Evolutionary conservation across 2,113 vertebrate species (phyloP).

Genomic region (Noturus placidus): DNA sequence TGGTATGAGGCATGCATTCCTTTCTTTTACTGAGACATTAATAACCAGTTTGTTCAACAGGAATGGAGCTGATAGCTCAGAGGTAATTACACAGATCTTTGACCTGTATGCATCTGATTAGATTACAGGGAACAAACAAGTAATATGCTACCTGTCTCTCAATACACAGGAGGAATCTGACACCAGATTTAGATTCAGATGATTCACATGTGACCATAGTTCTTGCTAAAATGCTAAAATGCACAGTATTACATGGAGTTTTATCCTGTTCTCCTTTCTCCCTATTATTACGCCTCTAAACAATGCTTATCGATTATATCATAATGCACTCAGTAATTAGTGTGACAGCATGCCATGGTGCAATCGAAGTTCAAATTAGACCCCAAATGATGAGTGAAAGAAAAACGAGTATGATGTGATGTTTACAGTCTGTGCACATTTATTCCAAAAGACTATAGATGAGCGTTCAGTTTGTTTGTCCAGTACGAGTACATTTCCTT

Average conservation of each 20-base stretch:
- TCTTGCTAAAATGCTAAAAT: neutral
- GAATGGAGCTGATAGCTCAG: neutral
- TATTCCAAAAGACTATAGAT: conserved; percentile 67
- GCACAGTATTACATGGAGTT: neutral
- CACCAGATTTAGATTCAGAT: neutral
- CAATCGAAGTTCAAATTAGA: neutral
- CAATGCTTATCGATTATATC: neutral
- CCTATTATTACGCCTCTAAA: neutral
- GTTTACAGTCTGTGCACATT: conserved; percentile 14
- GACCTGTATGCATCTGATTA: neutral
- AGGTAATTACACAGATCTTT: neutral
- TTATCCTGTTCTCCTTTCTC: neutral
- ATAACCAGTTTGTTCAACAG: neutral
- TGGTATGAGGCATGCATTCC: neutral
- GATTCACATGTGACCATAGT: neutral
- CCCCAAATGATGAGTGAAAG: neutral
- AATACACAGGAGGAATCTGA: neutral
- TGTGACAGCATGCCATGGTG: neutral
- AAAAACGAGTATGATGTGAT: neutral
- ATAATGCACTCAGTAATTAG: neutral
- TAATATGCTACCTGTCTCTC: neutral
- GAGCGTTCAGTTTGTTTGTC: conserved; percentile 84
- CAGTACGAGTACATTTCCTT: conserved; percentile 85
- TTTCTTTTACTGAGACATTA: neutral
- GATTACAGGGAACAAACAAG: neutral